phyloP scores from a whole-genome alignment of 2,797 vertebrate species.

The Parauchenoglanis punctatus region DNA sequence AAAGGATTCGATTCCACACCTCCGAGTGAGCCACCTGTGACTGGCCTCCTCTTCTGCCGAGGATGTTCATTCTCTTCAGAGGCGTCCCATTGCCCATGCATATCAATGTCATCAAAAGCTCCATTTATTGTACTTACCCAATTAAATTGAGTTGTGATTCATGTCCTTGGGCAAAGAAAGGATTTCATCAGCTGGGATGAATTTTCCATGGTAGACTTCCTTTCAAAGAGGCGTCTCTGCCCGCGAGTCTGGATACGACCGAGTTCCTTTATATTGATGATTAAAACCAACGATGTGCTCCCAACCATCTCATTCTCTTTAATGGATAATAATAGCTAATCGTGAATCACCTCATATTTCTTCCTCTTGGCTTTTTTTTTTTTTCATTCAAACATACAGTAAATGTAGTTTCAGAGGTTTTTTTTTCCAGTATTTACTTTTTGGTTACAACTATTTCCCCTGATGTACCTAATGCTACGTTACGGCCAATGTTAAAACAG shows the following conservation, averaged over 20 bases:
- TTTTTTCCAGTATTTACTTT: not conserved
- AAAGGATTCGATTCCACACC: slow-evolving; percentile 73
- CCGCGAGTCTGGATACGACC: not conserved
- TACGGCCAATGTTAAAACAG: slow-evolving; percentile 45
- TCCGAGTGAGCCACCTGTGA: slow-evolving; percentile 81
- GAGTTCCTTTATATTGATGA: slow-evolving; percentile 22
- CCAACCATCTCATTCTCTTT: slow-evolving; percentile 35
- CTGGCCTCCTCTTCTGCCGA: slow-evolving; percentile 75
- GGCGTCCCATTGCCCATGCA: slow-evolving; percentile 78
- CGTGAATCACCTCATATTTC: slow-evolving; percentile 16
- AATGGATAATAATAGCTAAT: slow-evolving; percentile 42
- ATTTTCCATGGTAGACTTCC: slow-evolving; percentile 60
- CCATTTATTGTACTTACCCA: slow-evolving; percentile 73
- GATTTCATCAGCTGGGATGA: slow-evolving; percentile 64
- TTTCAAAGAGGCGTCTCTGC: slow-evolving; percentile 45
- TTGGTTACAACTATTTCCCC: not conserved
- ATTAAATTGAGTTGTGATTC: slow-evolving; percentile 66
- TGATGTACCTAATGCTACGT: not conserved
- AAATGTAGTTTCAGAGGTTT: not conserved
- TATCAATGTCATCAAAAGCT: slow-evolving; percentile 71
- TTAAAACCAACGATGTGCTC: slow-evolving; percentile 36
- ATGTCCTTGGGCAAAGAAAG: slow-evolving; percentile 67
- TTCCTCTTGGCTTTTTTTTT: not conserved
- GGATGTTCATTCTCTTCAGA: slow-evolving; percentile 82
- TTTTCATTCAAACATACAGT: not conserved